These are phyloP conservation scores for Nyctereutes procyonoides DNA, from an alignment of 2,113 vertebrate genomes.

Conservation along the genomic window DNA sequence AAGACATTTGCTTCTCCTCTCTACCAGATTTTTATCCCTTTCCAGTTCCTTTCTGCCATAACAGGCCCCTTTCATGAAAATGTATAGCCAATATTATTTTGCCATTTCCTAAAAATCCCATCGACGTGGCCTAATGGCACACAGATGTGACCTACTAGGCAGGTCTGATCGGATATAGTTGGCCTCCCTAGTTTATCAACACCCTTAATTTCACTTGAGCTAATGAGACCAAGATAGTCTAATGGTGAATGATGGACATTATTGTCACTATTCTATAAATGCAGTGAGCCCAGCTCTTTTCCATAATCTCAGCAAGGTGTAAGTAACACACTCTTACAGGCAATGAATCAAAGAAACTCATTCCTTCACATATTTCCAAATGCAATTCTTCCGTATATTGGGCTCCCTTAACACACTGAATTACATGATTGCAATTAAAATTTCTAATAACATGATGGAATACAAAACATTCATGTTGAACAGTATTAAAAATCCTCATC, in stretches of 20 bases:
- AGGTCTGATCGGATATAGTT: neutral
- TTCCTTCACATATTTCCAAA: neutral
- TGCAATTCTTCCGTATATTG: neutral
- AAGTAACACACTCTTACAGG: neutral
- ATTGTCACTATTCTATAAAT: neutral
- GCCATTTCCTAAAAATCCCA: neutral
- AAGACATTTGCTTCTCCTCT: slow-evolving; percentile 35
- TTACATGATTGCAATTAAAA: neutral
- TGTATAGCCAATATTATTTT: neutral
- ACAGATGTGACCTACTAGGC: neutral
- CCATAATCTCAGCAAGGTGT: neutral
- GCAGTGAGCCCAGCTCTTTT: neutral
- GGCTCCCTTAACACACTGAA: neutral
- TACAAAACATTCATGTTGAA: neutral
- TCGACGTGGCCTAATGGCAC: neutral
- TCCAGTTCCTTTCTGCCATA: neutral
- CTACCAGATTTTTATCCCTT: neutral
- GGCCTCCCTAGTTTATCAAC: neutral
- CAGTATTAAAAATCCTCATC: neutral
- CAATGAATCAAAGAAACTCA: neutral
- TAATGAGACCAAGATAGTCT: neutral
- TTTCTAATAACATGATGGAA: neutral
- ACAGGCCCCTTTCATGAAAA: neutral
- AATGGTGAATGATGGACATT: neutral
- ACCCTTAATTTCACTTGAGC: neutral